These are phyloP conservation scores for Cistogaster globosa DNA, from an alignment of 2,888 invertebrate species.

Conservation along the genomic window DNA sequence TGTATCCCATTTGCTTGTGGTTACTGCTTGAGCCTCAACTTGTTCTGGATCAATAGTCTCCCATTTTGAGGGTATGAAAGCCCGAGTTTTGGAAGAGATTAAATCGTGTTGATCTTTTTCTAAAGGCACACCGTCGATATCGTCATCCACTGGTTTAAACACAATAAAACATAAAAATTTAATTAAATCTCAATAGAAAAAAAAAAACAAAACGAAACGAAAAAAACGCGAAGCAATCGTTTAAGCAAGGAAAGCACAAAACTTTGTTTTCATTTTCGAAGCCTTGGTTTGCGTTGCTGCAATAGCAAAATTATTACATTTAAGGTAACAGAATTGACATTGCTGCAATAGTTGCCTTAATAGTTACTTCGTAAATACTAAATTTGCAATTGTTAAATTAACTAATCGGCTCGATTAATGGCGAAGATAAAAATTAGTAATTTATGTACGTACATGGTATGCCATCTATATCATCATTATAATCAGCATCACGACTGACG, in stretches of 20 bases:
- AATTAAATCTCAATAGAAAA: neutral
- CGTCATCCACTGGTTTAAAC: conserved; percentile 86
- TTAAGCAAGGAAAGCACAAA: too few relatives aligned
- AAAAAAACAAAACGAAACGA: too few relatives aligned
- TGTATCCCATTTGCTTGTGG: conserved; percentile 94
- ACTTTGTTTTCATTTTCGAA: too few relatives aligned
- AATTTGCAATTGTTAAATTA: too few relatives aligned
- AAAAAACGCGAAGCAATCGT: too few relatives aligned
- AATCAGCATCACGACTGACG: conserved; percentile 77
- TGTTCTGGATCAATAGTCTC: conserved; percentile 96
- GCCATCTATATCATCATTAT: conserved; percentile 88
- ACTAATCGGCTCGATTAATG: too few relatives aligned
- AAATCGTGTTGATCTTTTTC: conserved; percentile 79
- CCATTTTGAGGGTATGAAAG: conserved; percentile 97
- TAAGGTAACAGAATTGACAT: too few relatives aligned
- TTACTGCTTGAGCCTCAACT: conserved; percentile 91
- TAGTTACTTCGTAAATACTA: too few relatives aligned
- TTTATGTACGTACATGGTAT: conserved; percentile 84
- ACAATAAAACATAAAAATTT: conserved; percentile 51
- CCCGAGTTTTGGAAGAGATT: conserved; percentile 83
- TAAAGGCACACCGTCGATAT: conserved; percentile 90
- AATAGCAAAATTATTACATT: too few relatives aligned
- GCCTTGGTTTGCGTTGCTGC: too few relatives aligned
- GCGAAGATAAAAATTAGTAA: neutral
- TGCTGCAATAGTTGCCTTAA: too few relatives aligned